Evolutionary conservation across 2,113 vertebrate genomes (phyloP).

Genomic region (Cottus gobio): DNA sequence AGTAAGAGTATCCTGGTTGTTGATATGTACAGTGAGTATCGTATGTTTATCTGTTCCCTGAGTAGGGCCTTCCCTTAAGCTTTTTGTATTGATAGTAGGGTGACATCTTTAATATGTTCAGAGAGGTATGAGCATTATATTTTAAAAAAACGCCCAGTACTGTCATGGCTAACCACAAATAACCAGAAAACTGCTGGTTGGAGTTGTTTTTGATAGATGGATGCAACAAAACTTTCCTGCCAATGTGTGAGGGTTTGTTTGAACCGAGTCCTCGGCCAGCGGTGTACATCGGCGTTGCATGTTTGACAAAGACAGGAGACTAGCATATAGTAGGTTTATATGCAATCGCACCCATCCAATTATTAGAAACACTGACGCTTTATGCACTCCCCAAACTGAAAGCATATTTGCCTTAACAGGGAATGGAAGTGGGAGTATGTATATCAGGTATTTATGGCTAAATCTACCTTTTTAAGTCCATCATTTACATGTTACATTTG

Average conservation of each 20-base stretch:
- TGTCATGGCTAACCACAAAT: slow-evolving; percentile 12
- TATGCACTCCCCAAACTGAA: slow-evolving; percentile 78
- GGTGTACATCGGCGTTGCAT: slow-evolving; percentile 55
- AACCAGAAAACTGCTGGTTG: slow-evolving; percentile 54
- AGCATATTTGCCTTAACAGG: slow-evolving; percentile 81
- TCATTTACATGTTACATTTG: slow-evolving; percentile 70
- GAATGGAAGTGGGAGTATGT: slow-evolving; percentile 69
- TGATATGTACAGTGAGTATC: slow-evolving; percentile 74
- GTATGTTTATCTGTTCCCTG: slow-evolving; percentile 62
- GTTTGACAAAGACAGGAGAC: slow-evolving; percentile 56
- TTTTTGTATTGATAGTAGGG: slow-evolving; percentile 63
- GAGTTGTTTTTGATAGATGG: slow-evolving; percentile 48
- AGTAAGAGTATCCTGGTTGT: slow-evolving; percentile 66
- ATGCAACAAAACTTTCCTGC: slow-evolving; percentile 39
- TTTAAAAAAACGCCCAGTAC: slow-evolving; percentile 45
- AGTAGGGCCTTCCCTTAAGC: slow-evolving; percentile 61
- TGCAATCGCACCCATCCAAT: slow-evolving; percentile 68
- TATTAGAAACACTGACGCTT: slow-evolving; percentile 71
- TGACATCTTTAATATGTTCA: slow-evolving; percentile 40
- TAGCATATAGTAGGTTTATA: slow-evolving; percentile 75
- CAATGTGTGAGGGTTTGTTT: slow-evolving; percentile 28
- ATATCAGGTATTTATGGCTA: slow-evolving; percentile 82
- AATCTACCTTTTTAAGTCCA: slow-evolving; percentile 77
- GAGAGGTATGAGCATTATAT: slow-evolving; percentile 51
- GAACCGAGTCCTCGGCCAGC: slow-evolving; percentile 32